phyloP scores from a whole-genome alignment of 64 coral and sea anemone species.

The Anthopleura sola region DNA sequence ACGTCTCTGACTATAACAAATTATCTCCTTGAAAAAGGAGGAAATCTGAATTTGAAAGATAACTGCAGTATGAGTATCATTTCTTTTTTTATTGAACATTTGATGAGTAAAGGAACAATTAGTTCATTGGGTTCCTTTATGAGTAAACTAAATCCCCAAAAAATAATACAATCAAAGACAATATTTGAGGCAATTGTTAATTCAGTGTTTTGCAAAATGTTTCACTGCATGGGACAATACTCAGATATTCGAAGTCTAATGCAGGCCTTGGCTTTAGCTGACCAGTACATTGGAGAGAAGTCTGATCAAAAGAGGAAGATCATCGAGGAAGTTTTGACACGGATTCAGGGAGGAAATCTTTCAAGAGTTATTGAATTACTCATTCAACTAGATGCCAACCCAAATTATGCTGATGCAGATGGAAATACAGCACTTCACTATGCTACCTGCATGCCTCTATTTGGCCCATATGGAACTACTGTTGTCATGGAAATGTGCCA shows the following conservation, averaged over 20 bases:
- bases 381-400: neutral
- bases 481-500: neutral
- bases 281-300: neutral
- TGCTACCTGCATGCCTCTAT: neutral
- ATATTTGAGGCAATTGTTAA: neutral
- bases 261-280: neutral
- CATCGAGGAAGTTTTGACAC: neutral
- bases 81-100: neutral
- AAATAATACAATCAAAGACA: neutral
- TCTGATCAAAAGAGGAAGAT: neutral
- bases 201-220: neutral
- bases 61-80: neutral
- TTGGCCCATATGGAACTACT: neutral
- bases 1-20: neutral
- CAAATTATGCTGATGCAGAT: neutral
- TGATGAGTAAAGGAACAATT: neutral
- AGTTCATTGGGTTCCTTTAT: neutral
- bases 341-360: neutral
- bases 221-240: neutral
- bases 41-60: neutral
- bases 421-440: slow-evolving; percentile 24
- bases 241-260: neutral
- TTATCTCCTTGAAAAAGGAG: neutral
- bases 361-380: neutral
- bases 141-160: neutral